Conservation (phyloP, 2,888 invertebrate genomes). For the Calliphora vomitoria region DNA sequence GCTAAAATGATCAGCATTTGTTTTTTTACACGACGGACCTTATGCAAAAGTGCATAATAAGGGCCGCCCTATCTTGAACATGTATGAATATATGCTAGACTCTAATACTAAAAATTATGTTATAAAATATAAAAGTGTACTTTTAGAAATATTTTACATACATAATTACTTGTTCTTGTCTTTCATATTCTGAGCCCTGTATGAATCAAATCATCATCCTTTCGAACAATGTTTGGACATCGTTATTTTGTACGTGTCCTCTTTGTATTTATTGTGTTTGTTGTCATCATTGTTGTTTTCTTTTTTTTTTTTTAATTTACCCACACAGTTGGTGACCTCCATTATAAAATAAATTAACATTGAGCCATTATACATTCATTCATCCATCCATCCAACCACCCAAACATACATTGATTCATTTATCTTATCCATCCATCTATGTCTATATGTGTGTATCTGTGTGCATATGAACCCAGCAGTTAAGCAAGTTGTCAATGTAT, state of each 20-base stretch:
- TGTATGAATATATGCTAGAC: too few species aligned
- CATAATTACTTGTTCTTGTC: too few species aligned
- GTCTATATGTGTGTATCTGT: constrained; percentile 1
- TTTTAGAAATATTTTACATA: too few species aligned
- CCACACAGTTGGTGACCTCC: constrained; percentile 64
- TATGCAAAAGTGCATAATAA: too few species aligned
- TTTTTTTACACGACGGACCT: too few species aligned
- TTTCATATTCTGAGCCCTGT: not conserved
- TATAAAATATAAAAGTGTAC: too few species aligned
- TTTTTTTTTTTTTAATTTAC: constrained; percentile 55
- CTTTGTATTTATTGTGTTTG: constrained; percentile 3
- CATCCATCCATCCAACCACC: not conserved
- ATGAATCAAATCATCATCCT: not conserved
- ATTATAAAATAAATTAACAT: constrained; percentile 63
- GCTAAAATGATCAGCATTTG: too few species aligned
- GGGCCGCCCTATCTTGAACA: too few species aligned
- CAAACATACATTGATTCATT: constrained; percentile 5
- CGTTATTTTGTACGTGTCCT: constrained; percentile 36
- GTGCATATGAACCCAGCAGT: too few species aligned
- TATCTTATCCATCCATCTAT: not conserved
- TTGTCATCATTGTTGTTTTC: constrained; percentile 24
- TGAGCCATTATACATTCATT: constrained; percentile 33
- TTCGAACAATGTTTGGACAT: constrained; percentile 11
- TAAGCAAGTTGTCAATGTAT: too few species aligned
- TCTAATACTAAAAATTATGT: too few species aligned